Percentiles rank a stretch among this genome's conserved stretches.
Evolutionary conservation across 2,888 invertebrate species (phyloP).

Genomic region (Danaus chrysippus): DNA sequence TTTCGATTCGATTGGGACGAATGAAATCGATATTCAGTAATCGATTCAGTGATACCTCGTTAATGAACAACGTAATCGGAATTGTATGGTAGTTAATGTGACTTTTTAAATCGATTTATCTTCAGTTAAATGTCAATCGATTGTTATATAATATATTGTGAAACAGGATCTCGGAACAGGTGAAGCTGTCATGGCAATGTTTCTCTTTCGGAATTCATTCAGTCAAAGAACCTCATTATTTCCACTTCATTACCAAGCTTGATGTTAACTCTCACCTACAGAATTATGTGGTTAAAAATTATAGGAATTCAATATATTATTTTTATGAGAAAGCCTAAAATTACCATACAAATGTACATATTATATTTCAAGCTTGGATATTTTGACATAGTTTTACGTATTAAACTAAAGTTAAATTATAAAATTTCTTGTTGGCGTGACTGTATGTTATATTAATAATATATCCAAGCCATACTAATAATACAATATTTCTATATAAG

Average conservation of each 20-base stretch:
- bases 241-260: slow-evolving; percentile 20
- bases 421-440: too few relatives aligned
- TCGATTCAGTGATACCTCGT: neutral
- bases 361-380: too few relatives aligned
- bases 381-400: too few relatives aligned
- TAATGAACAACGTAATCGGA: neutral
- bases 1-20: neutral
- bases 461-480: too few relatives aligned
- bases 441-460: too few relatives aligned
- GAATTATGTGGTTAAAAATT: neutral
- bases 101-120: neutral
- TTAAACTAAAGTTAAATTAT: too few relatives aligned
- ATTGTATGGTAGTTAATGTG: neutral
- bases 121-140: too few relatives aligned
- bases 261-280: slow-evolving; percentile 17
- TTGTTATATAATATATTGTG: neutral
- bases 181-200: neutral
- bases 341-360: too few relatives aligned
- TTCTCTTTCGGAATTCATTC: neutral
- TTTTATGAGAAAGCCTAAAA: too few relatives aligned
- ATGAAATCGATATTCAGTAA: neutral
- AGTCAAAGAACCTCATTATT: slow-evolving; percentile 16
- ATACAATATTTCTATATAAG: too few relatives aligned
- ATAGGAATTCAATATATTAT: too few relatives aligned
- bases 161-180: slow-evolving; percentile 1